Percentiles rank a stretch among this genome's conserved stretches.
phyloP scores from a whole-genome alignment of 2,888 invertebrate genomes.

The Polyommatus icarus region DNA sequence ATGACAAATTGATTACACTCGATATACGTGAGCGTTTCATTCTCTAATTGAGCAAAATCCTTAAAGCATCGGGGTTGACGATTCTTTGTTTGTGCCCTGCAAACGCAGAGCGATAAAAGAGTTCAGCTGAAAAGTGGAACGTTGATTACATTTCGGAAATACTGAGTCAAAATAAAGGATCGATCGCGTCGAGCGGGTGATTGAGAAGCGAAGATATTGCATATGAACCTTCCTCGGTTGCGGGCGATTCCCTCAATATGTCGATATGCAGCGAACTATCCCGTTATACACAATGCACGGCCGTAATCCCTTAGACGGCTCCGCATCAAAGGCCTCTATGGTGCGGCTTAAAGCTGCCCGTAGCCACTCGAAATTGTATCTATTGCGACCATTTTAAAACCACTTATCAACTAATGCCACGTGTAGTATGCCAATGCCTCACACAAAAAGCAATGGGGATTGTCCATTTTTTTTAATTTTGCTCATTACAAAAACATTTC shows the following conservation, averaged over 20 bases:
- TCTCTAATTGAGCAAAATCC: neutral
- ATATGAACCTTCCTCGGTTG: constrained; percentile 19
- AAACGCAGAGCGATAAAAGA: neutral
- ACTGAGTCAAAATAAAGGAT: constrained; percentile 3
- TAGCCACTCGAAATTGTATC: neutral
- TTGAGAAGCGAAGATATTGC: constrained; percentile 14
- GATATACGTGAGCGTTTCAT: neutral
- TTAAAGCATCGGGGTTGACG: neutral
- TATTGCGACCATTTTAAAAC: neutral
- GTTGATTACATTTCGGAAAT: neutral
- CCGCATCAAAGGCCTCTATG: constrained; percentile 32
- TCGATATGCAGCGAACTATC: constrained; percentile 56
- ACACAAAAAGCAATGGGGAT: neutral
- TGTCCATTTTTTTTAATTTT: too few relatives aligned
- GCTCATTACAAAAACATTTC: too few relatives aligned
- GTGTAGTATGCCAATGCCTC: neutral
- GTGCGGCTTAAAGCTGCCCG: constrained; percentile 10
- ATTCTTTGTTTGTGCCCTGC: neutral
- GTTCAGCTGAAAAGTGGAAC: neutral
- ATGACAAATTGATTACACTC: constrained; percentile 17
- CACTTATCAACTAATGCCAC: neutral
- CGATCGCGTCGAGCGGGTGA: neutral
- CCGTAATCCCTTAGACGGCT: constrained; percentile 37
- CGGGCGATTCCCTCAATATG: constrained; percentile 15
- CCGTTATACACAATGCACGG: constrained; percentile 48